Evolutionary conservation across 92 coral and sea anemone species (phyloP).

Genomic region (Epizoanthus ramosus): DNA sequence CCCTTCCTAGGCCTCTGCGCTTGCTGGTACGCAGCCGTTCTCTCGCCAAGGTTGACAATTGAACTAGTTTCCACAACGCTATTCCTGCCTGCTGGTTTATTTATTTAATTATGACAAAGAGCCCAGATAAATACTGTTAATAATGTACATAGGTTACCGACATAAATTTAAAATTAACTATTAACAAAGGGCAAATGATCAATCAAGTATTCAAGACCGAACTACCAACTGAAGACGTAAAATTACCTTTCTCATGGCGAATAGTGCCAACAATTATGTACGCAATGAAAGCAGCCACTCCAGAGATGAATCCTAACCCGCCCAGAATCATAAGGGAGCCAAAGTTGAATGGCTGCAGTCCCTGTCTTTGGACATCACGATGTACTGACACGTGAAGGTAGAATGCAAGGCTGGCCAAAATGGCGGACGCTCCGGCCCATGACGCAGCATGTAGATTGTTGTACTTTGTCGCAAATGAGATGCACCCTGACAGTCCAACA

Average conservation of each 20-base stretch:
- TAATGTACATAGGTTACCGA: too few species aligned
- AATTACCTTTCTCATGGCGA: slow-evolving; percentile 66
- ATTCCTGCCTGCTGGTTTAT: too few species aligned
- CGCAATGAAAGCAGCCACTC: slow-evolving; percentile 58
- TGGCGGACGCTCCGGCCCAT: slow-evolving; percentile 84
- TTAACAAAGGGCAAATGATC: too few species aligned
- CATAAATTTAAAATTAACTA: too few species aligned
- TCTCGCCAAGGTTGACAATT: too few species aligned
- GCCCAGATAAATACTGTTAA: too few species aligned
- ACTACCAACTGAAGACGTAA: too few species aligned
- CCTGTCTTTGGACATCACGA: slow-evolving; percentile 60
- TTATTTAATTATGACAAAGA: too few species aligned
- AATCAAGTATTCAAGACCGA: too few species aligned
- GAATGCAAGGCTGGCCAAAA: slow-evolving; percentile 67
- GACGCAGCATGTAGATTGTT: slow-evolving; percentile 67
- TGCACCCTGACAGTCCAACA: slow-evolving; percentile 71
- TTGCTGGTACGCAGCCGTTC: too few species aligned
- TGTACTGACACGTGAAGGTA: slow-evolving; percentile 62
- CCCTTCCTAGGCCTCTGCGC: too few species aligned
- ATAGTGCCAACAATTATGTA: slow-evolving; percentile 56
- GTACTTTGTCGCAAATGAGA: slow-evolving; percentile 57
- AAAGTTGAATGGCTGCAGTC: slow-evolving; percentile 53
- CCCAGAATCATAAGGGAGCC: slow-evolving; percentile 57
- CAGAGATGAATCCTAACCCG: slow-evolving; percentile 59
- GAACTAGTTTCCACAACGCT: too few species aligned